phyloP scores from a whole-genome alignment of 1,140 invertebrate species.

The Nephila pilipes region DNA sequence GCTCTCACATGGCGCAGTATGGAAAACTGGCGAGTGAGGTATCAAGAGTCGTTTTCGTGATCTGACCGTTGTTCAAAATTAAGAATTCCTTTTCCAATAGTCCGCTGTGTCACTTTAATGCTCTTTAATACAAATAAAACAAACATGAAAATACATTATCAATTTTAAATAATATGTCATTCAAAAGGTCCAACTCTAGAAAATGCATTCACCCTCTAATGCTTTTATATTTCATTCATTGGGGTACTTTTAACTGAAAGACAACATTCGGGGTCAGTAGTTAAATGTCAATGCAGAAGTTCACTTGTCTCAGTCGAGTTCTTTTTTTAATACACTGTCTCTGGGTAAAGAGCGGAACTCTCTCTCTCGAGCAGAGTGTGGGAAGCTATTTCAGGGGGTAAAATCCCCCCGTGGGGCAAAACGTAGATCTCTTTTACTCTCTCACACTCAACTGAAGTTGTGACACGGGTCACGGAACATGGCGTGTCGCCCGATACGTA shows the following conservation, averaged over 20 bases:
- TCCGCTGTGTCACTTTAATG: neutral
- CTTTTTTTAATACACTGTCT: conserved; percentile 70
- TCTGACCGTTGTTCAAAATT: neutral
- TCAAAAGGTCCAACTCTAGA: neutral
- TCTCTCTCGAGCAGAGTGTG: conserved; percentile 51
- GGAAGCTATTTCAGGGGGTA: conserved; percentile 57
- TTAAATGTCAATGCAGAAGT: conserved; percentile 23
- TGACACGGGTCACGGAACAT: conserved; percentile 73
- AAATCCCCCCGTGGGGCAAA: conserved; percentile 7
- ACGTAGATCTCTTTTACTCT: conserved; percentile 57
- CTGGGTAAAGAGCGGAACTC: conserved; percentile 51
- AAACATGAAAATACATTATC: too few species aligned
- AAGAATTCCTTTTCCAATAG: neutral
- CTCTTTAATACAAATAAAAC: too few species aligned
- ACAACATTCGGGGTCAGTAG: conserved; percentile 57
- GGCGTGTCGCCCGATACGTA: conserved; percentile 55
- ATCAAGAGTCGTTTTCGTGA: neutral
- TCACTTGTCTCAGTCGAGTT: conserved; percentile 62
- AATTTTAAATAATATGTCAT: too few species aligned
- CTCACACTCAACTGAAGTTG: conserved; percentile 66
- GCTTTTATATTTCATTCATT: neutral
- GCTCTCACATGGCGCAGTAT: neutral
- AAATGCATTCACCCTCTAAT: neutral
- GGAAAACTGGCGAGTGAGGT: neutral
- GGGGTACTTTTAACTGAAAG: neutral